A percentile compares a stretch with the other conserved stretches of the same genome.
These are phyloP conservation scores for Capitulum mitella DNA, from an alignment of 2,888 invertebrate genomes.

Conservation along the genomic window DNA sequence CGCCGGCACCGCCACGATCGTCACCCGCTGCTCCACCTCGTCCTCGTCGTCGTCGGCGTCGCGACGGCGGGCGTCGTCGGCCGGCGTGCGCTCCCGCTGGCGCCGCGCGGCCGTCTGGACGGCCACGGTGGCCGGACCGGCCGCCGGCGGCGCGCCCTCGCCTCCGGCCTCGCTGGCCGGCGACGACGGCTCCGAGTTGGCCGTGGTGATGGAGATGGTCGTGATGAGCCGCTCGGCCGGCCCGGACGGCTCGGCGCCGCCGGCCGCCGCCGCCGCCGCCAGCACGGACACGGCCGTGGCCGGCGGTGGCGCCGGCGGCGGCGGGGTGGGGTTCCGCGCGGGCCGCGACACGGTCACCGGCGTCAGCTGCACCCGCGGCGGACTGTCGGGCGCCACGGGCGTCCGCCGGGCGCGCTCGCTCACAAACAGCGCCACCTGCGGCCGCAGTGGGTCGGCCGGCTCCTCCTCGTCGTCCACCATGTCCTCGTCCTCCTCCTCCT, in stretches of 20 bases:
- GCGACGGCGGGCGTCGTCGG: neutral
- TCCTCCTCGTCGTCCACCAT: neutral
- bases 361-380: slow-evolving; percentile 6
- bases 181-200: neutral
- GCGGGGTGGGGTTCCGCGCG: neutral
- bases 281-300: neutral
- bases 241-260: neutral
- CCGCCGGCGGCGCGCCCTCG: neutral
- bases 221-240: neutral
- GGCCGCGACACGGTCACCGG: neutral
- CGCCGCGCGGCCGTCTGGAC: neutral
- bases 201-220: slow-evolving; percentile 14
- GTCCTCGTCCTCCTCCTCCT: slow-evolving; percentile 16
- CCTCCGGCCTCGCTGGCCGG: neutral
- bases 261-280: neutral
- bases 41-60: neutral
- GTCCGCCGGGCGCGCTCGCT: neutral
- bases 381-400: neutral
- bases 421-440: neutral
- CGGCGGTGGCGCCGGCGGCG: neutral
- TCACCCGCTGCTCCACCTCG: neutral
- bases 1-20: neutral
- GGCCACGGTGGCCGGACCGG: neutral
- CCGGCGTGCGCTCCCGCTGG: neutral
- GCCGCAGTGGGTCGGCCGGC: neutral